Evolutionary conservation across 2,113 vertebrate species (phyloP).

Genomic region (Anas platyrhynchos): DNA sequence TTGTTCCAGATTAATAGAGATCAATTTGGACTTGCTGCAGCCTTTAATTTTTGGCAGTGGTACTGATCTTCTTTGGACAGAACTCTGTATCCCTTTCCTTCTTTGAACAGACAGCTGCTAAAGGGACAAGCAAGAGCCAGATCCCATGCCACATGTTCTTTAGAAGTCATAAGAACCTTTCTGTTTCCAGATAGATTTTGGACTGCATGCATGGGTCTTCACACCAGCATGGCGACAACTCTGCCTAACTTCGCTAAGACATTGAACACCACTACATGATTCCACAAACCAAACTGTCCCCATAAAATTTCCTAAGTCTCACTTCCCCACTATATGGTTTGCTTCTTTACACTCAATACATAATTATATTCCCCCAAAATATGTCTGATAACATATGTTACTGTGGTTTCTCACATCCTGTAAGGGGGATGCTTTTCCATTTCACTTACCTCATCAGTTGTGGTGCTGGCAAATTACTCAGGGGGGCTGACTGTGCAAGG

Average conservation of each 20-base stretch:
- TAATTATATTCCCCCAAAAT: background rate
- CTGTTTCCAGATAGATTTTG: background rate
- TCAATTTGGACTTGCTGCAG: background rate
- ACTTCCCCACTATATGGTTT: background rate
- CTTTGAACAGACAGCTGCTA: background rate
- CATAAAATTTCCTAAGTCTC: background rate
- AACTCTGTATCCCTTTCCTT: background rate
- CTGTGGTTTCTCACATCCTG: background rate
- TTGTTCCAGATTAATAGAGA: background rate
- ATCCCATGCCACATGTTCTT: fast-evolving
- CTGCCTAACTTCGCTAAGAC: background rate
- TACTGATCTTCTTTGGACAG: background rate
- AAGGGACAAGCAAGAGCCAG: background rate
- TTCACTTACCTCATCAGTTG: background rate
- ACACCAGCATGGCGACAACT: background rate
- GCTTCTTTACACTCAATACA: background rate
- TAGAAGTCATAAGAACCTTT: background rate
- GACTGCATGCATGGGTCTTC: fast-evolving
- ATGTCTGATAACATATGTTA: background rate
- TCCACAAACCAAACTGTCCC: background rate
- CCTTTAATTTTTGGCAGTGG: background rate
- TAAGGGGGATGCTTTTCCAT: background rate
- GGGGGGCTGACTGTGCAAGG: fast-evolving
- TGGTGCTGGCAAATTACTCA: background rate
- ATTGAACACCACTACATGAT: background rate